phyloP scores from a whole-genome alignment of 2,888 invertebrate species.

The Nematopogon swammerdamellus region DNA sequence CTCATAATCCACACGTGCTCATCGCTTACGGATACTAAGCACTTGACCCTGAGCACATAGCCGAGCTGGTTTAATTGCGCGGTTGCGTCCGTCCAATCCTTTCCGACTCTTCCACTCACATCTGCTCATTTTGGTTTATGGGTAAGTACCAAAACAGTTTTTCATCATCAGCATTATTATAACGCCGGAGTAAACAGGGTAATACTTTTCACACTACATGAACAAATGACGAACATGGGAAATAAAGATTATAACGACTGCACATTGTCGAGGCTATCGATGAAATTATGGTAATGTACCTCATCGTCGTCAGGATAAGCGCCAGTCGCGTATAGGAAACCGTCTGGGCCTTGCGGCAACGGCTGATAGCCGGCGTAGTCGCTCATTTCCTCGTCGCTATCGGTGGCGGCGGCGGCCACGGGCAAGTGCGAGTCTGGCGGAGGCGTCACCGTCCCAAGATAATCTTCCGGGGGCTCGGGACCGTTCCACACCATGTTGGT shows the following conservation, averaged over 20 bases:
- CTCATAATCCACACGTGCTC: too few relatives aligned
- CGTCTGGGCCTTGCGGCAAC: constrained; percentile 43
- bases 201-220: constrained; percentile 15
- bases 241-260: too few relatives aligned
- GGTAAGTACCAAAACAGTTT: neutral
- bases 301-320: constrained; percentile 27
- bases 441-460: constrained; percentile 35
- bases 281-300: too few relatives aligned
- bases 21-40: too few relatives aligned
- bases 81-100: too few relatives aligned
- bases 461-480: constrained; percentile 45
- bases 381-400: constrained; percentile 48
- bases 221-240: too few relatives aligned
- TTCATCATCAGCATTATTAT: neutral
- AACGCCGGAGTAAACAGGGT: too few relatives aligned
- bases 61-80: too few relatives aligned
- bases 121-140: too few relatives aligned
- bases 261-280: too few relatives aligned
- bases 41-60: too few relatives aligned
- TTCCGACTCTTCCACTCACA: too few relatives aligned
- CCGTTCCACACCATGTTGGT: constrained; percentile 40
- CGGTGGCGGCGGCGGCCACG: constrained; percentile 32
- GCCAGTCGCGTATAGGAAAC: constrained; percentile 25
- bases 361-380: constrained; percentile 54
- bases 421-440: constrained; percentile 34